Base-by-base conservation (phyloP, 1,140 invertebrate genomes). In the Ceratina australensis region DNA sequence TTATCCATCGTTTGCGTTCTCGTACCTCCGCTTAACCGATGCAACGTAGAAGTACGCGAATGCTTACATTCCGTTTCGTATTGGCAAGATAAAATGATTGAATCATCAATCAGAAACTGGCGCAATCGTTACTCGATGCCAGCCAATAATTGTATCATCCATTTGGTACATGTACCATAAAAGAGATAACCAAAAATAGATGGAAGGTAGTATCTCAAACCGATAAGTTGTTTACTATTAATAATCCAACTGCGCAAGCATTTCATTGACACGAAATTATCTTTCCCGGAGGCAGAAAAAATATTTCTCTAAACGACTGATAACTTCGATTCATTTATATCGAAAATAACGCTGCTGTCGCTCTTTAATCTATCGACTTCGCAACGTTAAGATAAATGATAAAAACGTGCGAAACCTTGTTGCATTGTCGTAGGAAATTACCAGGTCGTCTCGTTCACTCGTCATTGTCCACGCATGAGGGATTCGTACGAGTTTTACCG, bases 91-190 rank as follows among this genome's bases (percentile, higher is more conserved):
- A 28, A 42, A 42, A 42, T 24, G n/a, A 72, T 61, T 50, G 47
- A 72, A 72, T 72, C 57, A 33, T 72, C 57, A n/a, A 50, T 72
- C 57, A 61, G 28, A 59, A 50, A 49, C 16, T 26, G 68, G 20
- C 57, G n/a, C 42, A 16, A 47, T 18, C 49, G 18, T 12, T 49
- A 18, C 28, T 28, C 16, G 22, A 28, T 26, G 18, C 20, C 42
- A 20, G 33, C 7, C 56, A 24, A 16, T 47, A 22, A 71, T 47
- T 71, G 22, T 16, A 49, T 47, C 16, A 15, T 18, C 3, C 20
- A 18, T 54, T 54, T 26, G 20, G 50, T 22, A 54, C 3, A 15
- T 42, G 33, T 42, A 42, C 33, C 18, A 18, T 22, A 28, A 13
- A 28, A 52, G 3, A 42, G 0, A 15, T 7, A 24, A 56, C 8